Evolutionary conservation across 1,140 invertebrate genomes (phyloP).

Genomic region (Medauroidea extradentata): DNA sequence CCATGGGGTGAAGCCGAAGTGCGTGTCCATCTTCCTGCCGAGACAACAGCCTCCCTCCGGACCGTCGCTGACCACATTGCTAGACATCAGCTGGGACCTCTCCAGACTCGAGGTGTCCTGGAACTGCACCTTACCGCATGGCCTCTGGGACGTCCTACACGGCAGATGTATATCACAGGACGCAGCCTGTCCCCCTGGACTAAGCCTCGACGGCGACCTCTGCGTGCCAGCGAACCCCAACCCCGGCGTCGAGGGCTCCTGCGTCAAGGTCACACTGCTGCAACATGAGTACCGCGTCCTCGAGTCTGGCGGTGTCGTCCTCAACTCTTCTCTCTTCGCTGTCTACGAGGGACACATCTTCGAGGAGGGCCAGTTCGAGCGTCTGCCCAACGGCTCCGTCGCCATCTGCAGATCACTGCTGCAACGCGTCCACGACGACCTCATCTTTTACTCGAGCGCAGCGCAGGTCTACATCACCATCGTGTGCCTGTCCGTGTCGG

Average conservation of each 20-base stretch:
- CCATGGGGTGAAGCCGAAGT: conserved; percentile 16
- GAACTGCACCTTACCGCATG: conserved; percentile 1
- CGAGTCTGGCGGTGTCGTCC: not conserved
- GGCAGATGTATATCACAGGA: not conserved
- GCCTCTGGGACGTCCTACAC: conserved; percentile 7
- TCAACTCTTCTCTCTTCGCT: not conserved
- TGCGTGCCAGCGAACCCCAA: not conserved
- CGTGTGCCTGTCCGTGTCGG: conserved; percentile 38
- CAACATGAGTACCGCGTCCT: conserved; percentile 2
- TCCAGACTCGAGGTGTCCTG: not conserved
- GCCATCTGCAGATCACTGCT: conserved; percentile 6
- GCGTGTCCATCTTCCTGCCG: not conserved
- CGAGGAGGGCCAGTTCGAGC: not conserved
- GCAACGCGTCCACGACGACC: not conserved
- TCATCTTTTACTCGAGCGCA: conserved; percentile 22
- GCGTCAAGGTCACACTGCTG: not conserved
- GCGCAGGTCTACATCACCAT: conserved; percentile 33
- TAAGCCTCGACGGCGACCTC: not conserved
- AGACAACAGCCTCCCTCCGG: not conserved
- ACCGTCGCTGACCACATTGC: not conserved
- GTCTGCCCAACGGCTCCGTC: not conserved
- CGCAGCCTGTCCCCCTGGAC: not conserved
- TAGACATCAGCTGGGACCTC: conserved; percentile 8
- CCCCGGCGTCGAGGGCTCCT: not conserved
- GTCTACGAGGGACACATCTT: not conserved